Percentiles rank a stretch among this genome's conserved stretches.
These are phyloP conservation scores for Chloromyia formosa DNA, from an alignment of 2,888 invertebrate species.

Conservation along the genomic window DNA sequence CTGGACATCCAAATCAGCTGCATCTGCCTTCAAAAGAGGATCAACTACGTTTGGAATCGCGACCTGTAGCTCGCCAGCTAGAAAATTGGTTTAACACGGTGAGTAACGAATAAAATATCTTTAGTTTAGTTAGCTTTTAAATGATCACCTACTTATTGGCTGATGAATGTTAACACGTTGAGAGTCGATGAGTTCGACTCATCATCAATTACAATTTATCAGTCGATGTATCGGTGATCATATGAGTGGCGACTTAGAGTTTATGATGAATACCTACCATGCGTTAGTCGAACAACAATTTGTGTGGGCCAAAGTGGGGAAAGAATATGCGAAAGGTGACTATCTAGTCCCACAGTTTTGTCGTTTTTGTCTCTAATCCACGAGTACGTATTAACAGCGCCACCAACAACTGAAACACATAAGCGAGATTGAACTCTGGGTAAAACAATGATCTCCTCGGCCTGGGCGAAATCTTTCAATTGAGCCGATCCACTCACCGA, in stretches of 20 bases:
- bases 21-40: not conserved
- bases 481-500: not conserved
- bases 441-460: too few relatives aligned
- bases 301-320: conserved; percentile 8
- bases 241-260: too few relatives aligned
- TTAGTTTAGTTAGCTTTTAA: too few relatives aligned
- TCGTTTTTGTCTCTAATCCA: not conserved
- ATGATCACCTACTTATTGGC: too few relatives aligned
- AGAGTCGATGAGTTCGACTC: too few relatives aligned
- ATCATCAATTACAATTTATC: too few relatives aligned
- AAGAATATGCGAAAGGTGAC: not conserved
- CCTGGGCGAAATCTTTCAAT: too few relatives aligned
- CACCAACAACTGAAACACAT: conserved; percentile 12
- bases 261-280: not conserved
- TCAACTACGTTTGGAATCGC: conserved; percentile 10
- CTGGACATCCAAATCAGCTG: not conserved
- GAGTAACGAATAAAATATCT: too few relatives aligned
- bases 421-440: too few relatives aligned
- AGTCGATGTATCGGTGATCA: too few relatives aligned
- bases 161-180: too few relatives aligned
- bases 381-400: not conserved
- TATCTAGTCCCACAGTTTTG: conserved; percentile 2
- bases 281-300: not conserved
- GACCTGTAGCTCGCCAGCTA: not conserved
- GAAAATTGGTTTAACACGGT: not conserved